phyloP scores from a whole-genome alignment of 2,888 invertebrate species.

The Drosophila longiperda region DNA sequence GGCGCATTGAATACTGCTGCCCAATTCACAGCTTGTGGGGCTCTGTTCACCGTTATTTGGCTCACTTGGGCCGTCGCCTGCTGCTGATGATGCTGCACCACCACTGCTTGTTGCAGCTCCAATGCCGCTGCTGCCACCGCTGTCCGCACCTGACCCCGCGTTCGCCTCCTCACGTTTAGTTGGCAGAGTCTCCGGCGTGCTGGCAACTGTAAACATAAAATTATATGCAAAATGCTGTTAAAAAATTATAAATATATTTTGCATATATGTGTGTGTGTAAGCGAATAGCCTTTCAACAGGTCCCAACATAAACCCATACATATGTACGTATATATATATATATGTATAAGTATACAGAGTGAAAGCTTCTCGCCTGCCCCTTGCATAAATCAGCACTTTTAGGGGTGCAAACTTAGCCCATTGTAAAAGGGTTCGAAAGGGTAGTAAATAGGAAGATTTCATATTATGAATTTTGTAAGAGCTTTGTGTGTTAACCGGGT shows the following conservation, averaged over 20 bases:
- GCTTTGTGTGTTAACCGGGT: constrained; percentile 2
- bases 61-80: constrained; percentile 25
- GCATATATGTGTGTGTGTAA: background rate
- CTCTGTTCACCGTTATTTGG: constrained; percentile 59
- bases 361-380: background rate
- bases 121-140: constrained; percentile 30
- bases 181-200: constrained; percentile 90
- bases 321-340: background rate
- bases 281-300: constrained; percentile 38
- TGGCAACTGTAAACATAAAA: constrained; percentile 90
- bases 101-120: constrained; percentile 32
- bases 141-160: constrained; percentile 43
- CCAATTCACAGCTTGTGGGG: constrained; percentile 61
- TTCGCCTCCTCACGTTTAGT: constrained; percentile 86
- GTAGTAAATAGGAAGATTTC: constrained; percentile 8
- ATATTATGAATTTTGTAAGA: constrained; percentile 33
- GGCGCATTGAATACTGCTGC: constrained; percentile 40
- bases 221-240: constrained; percentile 42
- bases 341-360: background rate
- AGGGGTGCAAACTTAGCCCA: constrained; percentile 17
- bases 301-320: constrained; percentile 14
- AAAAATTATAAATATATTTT: constrained; percentile 18
- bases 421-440: constrained; percentile 36
- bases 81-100: constrained; percentile 10
- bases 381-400: constrained; percentile 38